A percentile compares a stretch with the other conserved stretches of the same genome.
Evolutionary conservation across 1,140 invertebrate species (phyloP).

Genomic region (Nylanderia fulva): DNA sequence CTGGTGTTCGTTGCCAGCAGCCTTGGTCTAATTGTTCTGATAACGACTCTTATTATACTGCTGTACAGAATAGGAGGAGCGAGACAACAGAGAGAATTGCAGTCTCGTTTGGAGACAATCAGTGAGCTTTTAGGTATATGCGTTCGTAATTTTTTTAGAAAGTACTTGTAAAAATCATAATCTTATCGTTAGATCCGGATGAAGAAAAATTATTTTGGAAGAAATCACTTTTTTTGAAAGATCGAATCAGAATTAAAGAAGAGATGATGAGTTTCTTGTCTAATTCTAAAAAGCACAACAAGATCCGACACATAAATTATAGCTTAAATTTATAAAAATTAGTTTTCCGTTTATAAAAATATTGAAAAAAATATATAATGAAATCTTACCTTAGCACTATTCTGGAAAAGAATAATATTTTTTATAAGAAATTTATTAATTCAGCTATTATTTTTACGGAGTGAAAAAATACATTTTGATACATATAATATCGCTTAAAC

Average conservation of each 20-base stretch:
- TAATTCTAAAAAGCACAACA: not conserved
- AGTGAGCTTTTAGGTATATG: constrained; percentile 89
- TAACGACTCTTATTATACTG: constrained; percentile 88
- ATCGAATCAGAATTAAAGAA: not conserved
- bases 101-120: constrained; percentile 89
- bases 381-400: not conserved
- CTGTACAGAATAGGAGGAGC: constrained; percentile 89
- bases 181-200: not conserved
- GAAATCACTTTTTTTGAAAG: not conserved
- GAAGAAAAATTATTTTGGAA: not conserved
- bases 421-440: not conserved
- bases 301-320: not conserved
- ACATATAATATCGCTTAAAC: not conserved
- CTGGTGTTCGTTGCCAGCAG: constrained; percentile 89
- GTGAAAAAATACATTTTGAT: not conserved
- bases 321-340: not conserved
- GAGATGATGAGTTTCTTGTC: not conserved
- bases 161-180: not conserved
- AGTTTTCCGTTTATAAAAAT: not conserved
- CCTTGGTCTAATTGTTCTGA: constrained; percentile 88
- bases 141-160: not conserved
- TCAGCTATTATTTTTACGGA: not conserved
- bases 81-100: constrained; percentile 88
- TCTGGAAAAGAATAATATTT: not conserved
- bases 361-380: not conserved